phyloP scores from a whole-genome alignment of 2,888 invertebrate species.

The Limnephilus rhombicus region DNA sequence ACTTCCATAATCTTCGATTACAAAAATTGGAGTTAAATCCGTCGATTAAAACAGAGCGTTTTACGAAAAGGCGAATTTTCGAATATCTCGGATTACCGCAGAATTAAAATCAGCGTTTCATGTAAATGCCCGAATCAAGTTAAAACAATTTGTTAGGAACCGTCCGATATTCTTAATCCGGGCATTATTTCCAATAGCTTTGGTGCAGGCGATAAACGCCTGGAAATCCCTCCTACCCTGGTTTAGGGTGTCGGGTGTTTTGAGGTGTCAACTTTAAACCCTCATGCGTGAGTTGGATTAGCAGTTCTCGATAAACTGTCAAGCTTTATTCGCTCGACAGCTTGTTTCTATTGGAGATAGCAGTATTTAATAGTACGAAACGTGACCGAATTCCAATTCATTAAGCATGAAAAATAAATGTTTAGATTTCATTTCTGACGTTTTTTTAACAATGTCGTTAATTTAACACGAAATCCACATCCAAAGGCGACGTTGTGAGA shows the following conservation, averaged over 20 bases:
- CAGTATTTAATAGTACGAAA: neutral
- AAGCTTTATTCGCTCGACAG: conserved; percentile 15
- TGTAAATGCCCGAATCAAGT: neutral
- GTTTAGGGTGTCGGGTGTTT: conserved; percentile 28
- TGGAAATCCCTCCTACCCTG: neutral
- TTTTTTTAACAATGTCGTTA: no score
- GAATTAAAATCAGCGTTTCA: neutral
- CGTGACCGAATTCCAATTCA: neutral
- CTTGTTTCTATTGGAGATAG: neutral
- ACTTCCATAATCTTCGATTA: neutral
- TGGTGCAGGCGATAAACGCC: conserved; percentile 30
- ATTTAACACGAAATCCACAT: neutral
- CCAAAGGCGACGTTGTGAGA: neutral
- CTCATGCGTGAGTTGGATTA: conserved; percentile 31
- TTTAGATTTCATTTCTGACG: neutral
- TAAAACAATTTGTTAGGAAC: neutral
- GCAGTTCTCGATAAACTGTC: conserved; percentile 34
- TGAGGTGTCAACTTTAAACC: conserved; percentile 37
- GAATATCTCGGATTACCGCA: neutral
- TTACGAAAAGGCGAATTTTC: neutral
- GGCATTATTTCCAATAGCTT: conserved; percentile 17
- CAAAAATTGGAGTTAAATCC: neutral
- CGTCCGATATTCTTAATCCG: conserved; percentile 31
- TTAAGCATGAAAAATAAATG: neutral
- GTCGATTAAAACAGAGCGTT: neutral